Evolutionary conservation across 2,113 vertebrate genomes (phyloP).

Genomic region (Chionis minor): DNA sequence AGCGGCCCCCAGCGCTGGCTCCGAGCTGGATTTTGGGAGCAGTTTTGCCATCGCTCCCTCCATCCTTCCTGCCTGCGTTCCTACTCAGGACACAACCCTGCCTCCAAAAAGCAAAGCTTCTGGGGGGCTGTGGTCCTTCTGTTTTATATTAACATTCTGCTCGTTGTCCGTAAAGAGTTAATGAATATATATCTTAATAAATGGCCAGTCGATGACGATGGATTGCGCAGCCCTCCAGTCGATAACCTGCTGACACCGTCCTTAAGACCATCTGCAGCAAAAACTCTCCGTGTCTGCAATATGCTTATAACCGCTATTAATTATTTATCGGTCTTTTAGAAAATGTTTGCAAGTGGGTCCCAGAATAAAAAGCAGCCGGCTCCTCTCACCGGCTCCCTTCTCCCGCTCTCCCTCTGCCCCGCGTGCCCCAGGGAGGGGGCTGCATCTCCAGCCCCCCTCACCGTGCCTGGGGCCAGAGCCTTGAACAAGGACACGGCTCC

Average conservation of each 20-base stretch:
- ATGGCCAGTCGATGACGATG: background rate
- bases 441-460: background rate
- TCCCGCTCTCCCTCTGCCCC: background rate
- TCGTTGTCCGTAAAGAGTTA: background rate
- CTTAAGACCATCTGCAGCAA: background rate
- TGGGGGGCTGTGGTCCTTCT: rapidly evolving
- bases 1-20: background rate
- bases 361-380: background rate
- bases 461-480: background rate
- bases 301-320: background rate
- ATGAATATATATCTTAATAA: background rate
- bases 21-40: background rate
- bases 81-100: background rate
- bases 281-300: background rate
- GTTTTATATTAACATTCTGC: rapidly evolving
- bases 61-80: background rate
- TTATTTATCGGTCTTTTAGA: constrained; percentile 12
- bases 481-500: rapidly evolving
- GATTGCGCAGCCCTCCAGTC: background rate
- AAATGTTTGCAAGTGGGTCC: background rate
- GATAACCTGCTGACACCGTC: background rate
- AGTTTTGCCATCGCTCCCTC: background rate
- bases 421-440: rapidly evolving
- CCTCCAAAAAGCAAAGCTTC: background rate
- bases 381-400: background rate